Conservation (phyloP, 2,113 vertebrate species). For the Pholis gunnellus region DNA sequence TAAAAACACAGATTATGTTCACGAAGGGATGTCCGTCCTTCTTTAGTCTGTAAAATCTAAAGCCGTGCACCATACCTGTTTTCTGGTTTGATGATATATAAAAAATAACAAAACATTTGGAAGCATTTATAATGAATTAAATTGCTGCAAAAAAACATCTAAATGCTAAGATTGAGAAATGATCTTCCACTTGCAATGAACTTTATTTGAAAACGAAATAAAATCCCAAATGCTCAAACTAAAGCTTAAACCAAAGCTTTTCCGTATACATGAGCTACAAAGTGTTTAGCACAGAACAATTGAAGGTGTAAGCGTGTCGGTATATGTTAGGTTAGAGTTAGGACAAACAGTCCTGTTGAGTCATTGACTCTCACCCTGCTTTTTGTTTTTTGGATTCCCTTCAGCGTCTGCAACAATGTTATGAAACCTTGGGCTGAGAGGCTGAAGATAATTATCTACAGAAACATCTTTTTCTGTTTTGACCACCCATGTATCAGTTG, state of each 20-base stretch:
- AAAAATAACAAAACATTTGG: background rate
- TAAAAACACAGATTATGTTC: background rate
- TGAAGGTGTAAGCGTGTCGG: slow-evolving; percentile 42
- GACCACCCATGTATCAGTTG: background rate
- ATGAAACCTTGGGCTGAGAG: slow-evolving; percentile 23
- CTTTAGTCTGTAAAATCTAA: background rate
- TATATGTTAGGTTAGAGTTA: background rate
- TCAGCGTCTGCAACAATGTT: slow-evolving; percentile 27
- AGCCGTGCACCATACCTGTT: background rate
- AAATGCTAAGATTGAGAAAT: slow-evolving; percentile 1
- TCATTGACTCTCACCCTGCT: slow-evolving; percentile 39
- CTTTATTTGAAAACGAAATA: background rate
- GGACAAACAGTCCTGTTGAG: slow-evolving; percentile 54
- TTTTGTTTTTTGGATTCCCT: slow-evolving; percentile 45
- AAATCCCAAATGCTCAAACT: background rate
- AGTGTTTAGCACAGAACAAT: slow-evolving; percentile 47
- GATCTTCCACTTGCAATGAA: background rate
- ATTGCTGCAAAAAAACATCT: background rate
- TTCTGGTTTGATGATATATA: background rate
- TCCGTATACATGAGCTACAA: slow-evolving; percentile 13
- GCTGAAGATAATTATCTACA: slow-evolving; percentile 22
- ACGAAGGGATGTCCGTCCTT: background rate
- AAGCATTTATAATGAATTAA: background rate
- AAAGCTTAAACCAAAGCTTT: slow-evolving; percentile 28
- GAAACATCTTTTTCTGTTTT: background rate